Percentiles rank a stretch among this genome's conserved stretches.
These are phyloP conservation scores for Coluber constrictor DNA, from an alignment of 2,797 vertebrate genomes.

Conservation along the genomic window DNA sequence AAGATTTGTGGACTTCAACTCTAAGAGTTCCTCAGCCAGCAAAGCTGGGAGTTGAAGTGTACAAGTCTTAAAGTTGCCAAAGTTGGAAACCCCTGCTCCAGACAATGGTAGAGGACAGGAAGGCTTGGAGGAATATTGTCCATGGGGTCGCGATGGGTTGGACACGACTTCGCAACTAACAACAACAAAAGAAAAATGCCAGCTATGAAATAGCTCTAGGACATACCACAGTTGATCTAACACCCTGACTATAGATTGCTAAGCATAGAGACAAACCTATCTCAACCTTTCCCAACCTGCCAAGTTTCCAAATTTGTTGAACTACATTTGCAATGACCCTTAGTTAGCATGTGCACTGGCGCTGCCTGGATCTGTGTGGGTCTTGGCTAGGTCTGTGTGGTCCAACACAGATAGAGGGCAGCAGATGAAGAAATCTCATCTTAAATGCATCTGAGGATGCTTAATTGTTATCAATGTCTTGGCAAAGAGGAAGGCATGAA, in stretches of 20 bases:
- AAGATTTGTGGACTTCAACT: too few species aligned
- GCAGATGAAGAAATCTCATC: not conserved
- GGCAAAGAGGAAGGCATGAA: slow-evolving; percentile 84
- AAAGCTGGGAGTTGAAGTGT: too few species aligned
- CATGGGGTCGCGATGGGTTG: too few species aligned
- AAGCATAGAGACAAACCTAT: slow-evolving; percentile 38
- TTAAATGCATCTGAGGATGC: slow-evolving; percentile 58
- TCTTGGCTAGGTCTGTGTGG: not conserved
- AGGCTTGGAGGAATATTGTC: too few species aligned
- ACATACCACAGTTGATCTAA: not conserved
- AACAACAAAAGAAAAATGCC: too few species aligned
- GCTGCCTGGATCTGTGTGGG: not conserved
- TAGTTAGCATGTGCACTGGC: not conserved
- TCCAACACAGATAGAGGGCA: not conserved
- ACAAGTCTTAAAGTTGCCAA: too few species aligned
- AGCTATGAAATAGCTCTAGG: not conserved
- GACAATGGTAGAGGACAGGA: too few species aligned
- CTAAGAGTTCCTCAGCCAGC: too few species aligned
- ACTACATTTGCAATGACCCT: not conserved
- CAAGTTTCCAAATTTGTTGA: not conserved
- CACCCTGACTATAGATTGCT: not conserved
- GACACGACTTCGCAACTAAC: too few species aligned
- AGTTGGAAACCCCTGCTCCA: too few species aligned
- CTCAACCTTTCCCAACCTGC: not conserved
- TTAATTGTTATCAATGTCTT: slow-evolving; percentile 72